Evolutionary conservation across 2,797 vertebrate genomes (phyloP).

Genomic region (Megalops cyprinoides): DNA sequence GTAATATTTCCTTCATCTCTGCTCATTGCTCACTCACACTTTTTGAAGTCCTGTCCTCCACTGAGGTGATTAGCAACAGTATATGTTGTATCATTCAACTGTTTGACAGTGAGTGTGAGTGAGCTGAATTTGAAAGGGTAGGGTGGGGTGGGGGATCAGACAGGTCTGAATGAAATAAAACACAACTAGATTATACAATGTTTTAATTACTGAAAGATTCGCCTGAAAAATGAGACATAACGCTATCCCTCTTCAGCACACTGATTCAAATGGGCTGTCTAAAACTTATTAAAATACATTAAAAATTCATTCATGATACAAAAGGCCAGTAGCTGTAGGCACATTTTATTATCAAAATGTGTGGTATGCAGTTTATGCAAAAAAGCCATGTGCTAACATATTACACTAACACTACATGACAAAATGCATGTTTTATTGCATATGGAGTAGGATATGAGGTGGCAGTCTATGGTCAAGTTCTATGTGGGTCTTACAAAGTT

Average conservation of each 20-base stretch:
- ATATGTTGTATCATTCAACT: constrained; percentile 78
- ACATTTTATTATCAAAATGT: constrained; percentile 73
- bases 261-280: constrained; percentile 90
- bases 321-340: constrained; percentile 84
- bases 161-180: constrained; percentile 65
- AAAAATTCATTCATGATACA: constrained; percentile 90
- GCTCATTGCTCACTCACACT: constrained; percentile 70
- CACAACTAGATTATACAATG: constrained; percentile 67
- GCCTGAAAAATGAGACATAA: no score
- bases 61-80: constrained; percentile 77
- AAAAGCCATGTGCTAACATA: constrained; percentile 74
- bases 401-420: constrained; percentile 77
- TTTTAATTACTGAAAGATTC: constrained; percentile 63
- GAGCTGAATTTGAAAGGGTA: constrained; percentile 71
- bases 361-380: constrained; percentile 74
- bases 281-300: constrained; percentile 89
- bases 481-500: constrained; percentile 45
- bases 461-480: not conserved
- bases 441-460: constrained; percentile 57
- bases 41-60: constrained; percentile 76
- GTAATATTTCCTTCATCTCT: constrained; percentile 84
- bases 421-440: constrained; percentile 72
- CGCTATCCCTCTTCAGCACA: constrained; percentile 73
- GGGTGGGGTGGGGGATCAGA: constrained; percentile 59
- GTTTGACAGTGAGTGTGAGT: constrained; percentile 77